phyloP scores from a whole-genome alignment of 37 sponge, comb jelly and placozoan species.

The Agelas oroides region DNA sequence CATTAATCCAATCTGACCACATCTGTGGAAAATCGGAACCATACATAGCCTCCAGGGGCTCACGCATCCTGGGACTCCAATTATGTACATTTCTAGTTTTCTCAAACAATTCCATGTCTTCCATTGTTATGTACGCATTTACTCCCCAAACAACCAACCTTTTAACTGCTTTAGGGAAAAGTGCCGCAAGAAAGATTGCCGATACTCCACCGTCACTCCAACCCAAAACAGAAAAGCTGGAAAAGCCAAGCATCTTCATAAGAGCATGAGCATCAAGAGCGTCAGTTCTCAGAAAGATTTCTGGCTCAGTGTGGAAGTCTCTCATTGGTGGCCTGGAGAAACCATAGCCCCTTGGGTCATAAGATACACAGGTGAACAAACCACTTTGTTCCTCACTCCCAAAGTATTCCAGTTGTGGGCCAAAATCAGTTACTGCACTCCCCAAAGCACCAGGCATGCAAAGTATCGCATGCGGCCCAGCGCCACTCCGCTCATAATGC shows the following conservation, averaged over 20 bases:
- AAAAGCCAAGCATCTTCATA: conserved; percentile 61
- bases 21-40: conserved; percentile 50
- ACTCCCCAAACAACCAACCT: conserved; percentile 75
- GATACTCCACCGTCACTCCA: conserved; percentile 85
- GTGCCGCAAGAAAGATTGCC: conserved; percentile 53
- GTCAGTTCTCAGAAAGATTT: conserved; percentile 36
- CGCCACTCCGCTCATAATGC: conserved; percentile 34
- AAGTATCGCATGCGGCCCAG: conserved; percentile 34
- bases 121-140: conserved; percentile 60
- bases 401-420: conserved; percentile 44
- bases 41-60: conserved; percentile 47
- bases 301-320: conserved; percentile 8
- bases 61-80: conserved; percentile 62
- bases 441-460: conserved; percentile 65
- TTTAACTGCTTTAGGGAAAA: conserved; percentile 44
- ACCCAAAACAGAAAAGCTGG: conserved; percentile 68
- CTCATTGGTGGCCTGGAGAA: conserved; percentile 49
- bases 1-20: conserved; percentile 66
- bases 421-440: conserved; percentile 38
- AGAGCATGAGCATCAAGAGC: conserved; percentile 55
- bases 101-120: conserved; percentile 61
- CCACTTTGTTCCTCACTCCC: background rate
- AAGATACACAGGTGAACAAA: conserved; percentile 39
- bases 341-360: conserved; percentile 66
- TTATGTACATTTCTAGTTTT: conserved; percentile 44